A percentile compares a stretch with the other conserved stretches of the same genome.
These are phyloP conservation scores for Lasiurus cinereus DNA, from an alignment of 2,113 vertebrate genomes.

Conservation along the genomic window DNA sequence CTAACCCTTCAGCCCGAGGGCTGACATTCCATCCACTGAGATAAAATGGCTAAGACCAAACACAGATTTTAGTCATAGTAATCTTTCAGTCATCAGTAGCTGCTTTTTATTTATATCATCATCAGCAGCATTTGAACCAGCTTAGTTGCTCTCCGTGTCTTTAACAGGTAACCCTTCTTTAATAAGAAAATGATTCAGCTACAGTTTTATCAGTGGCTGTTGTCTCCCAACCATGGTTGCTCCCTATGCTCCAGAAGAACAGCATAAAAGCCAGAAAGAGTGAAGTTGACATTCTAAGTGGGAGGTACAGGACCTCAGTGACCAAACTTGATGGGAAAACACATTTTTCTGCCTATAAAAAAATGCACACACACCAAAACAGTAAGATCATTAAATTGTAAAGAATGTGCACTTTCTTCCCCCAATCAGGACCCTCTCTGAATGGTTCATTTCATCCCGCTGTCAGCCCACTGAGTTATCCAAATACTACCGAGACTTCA, in stretches of 20 bases:
- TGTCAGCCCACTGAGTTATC: not conserved
- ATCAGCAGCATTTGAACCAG: not conserved
- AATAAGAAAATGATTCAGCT: not conserved
- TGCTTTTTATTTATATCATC: not conserved
- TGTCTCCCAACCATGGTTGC: not conserved
- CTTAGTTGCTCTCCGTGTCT: not conserved
- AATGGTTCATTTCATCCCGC: not conserved
- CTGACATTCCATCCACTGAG: no score
- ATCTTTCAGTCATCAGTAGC: not conserved
- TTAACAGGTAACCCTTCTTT: not conserved
- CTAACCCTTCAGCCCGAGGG: no score
- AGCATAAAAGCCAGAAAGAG: not conserved
- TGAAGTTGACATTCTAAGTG: not conserved
- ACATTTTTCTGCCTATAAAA: not conserved
- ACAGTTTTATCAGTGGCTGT: not conserved
- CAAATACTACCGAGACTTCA: not conserved
- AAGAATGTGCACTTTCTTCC: not conserved
- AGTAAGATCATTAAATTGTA: conserved; percentile 10
- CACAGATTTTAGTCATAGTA: not conserved
- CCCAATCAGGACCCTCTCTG: not conserved
- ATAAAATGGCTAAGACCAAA: not conserved
- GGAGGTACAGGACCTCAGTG: not conserved
- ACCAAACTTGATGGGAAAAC: not conserved
- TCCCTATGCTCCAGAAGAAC: not conserved
- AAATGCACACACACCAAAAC: not conserved